phyloP scores from a whole-genome alignment of 2,888 invertebrate genomes.

The Cactoblastis cactorum region DNA sequence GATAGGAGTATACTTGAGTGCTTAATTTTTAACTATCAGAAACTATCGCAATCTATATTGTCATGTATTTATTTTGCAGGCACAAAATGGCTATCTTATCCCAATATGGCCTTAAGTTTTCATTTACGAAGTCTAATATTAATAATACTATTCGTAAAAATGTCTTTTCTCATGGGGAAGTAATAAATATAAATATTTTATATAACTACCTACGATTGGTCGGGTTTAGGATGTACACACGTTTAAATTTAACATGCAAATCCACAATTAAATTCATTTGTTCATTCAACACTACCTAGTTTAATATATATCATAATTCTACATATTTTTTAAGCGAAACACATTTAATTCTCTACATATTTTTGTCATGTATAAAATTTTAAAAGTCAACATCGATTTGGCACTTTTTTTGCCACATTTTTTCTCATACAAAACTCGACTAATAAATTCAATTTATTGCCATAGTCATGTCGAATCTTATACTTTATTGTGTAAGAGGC shows the following conservation, averaged over 20 bases:
- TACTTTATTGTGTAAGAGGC: not conserved
- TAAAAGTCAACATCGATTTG: slow-evolving; percentile 23
- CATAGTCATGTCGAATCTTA: not conserved
- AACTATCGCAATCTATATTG: slow-evolving; percentile 58
- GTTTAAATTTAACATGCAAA: slow-evolving; percentile 38
- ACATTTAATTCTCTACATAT: slow-evolving; percentile 12
- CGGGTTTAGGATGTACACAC: slow-evolving; percentile 73
- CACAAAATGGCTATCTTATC: slow-evolving; percentile 74
- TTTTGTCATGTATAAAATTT: slow-evolving; percentile 16
- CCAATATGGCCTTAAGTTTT: slow-evolving; percentile 67
- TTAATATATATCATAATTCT: slow-evolving; percentile 18
- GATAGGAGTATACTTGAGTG: slow-evolving; percentile 24
- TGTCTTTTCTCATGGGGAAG: slow-evolving; percentile 73
- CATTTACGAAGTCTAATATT: slow-evolving; percentile 72
- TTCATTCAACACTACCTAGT: slow-evolving; percentile 21
- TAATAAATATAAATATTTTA: slow-evolving; percentile 73
- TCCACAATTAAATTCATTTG: slow-evolving; percentile 25
- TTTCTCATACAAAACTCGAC: slow-evolving; percentile 7
- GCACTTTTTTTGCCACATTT: slow-evolving; percentile 23
- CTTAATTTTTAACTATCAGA: slow-evolving; percentile 30
- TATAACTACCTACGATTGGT: slow-evolving; percentile 72
- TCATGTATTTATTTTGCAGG: slow-evolving; percentile 59
- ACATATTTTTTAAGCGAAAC: slow-evolving; percentile 19
- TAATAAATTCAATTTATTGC: slow-evolving; percentile 13
- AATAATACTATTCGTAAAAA: slow-evolving; percentile 80